Base-by-base conservation (phyloP, 2,113 vertebrate species). In the Ibidorhyncha struthersii region DNA sequence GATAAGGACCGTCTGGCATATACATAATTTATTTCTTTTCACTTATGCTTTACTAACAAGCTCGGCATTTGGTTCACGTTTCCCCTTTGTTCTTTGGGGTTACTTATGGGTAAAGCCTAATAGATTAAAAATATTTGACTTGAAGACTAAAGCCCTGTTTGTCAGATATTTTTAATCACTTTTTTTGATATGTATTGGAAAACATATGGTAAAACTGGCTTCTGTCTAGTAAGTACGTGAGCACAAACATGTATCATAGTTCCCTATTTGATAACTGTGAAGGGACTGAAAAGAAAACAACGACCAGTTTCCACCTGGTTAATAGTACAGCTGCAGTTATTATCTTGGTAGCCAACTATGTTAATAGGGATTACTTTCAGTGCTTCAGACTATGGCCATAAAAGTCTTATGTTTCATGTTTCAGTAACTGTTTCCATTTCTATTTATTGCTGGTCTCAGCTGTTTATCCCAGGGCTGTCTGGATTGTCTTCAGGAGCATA, bases 11-110 rank as follows among this genome's bases (percentile, higher is more conserved):
- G 12, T 91, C 80, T 94, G 89, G 63, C 14, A 27, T 83, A 53
- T 55, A 13, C 36, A 27, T 52, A 78, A 76, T 61, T 47, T 49
- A 25, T 62, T 45, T 74, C 80, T 77, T 92, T 89, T 66, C 25
- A 55, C 18, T 93, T 90, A 43, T 27, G n/a, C 70, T 94, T 95
- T 84, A 71, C 52, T 90, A 84, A 72, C 36, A 76, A 90, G 21
- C 34, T 86, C 23, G 84, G 21, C 80, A 93, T 95, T 95, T 95
- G 76, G n/a, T 93, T 96, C 34, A n/a, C 30, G 47, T 96, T 95
- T 92, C n/a, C 53, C 17, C 40, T 77, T 89, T 92, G 43, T 91
- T 32, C 41, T 67, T 74, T 40, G 23, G 43, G 18, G 47, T 93
- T 92, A 50, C 45, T 93, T 79, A 36, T 19, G 21, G 84, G 34